phyloP scores from a whole-genome alignment of 1,140 invertebrate species.

The Drosophila bocqueti region DNA sequence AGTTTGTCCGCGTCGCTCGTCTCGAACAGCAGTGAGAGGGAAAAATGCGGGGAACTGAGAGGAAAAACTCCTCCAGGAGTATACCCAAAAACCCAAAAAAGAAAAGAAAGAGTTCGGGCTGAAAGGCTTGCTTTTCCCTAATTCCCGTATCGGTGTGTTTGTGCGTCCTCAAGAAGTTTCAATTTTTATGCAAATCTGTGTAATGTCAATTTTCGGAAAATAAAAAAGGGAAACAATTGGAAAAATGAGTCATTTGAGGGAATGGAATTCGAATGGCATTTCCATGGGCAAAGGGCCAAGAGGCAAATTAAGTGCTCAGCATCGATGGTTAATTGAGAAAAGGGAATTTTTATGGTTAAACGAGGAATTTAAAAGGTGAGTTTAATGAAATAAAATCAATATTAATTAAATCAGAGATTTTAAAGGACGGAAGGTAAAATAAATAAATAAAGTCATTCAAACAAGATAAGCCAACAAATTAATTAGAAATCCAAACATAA shows the following conservation, averaged over 20 bases:
- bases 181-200: constrained; percentile 51
- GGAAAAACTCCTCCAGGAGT: constrained; percentile 15
- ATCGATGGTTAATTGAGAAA: constrained; percentile 30
- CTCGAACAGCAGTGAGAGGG: constrained; percentile 56
- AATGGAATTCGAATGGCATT: constrained; percentile 42
- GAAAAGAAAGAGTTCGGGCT: constrained; percentile 13
- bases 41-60: constrained; percentile 24
- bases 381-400: constrained; percentile 9
- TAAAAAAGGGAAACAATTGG: constrained; percentile 18
- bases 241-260: constrained; percentile 40
- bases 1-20: constrained; percentile 74
- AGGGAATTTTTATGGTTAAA: constrained; percentile 28
- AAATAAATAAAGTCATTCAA: neutral
- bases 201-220: constrained; percentile 32
- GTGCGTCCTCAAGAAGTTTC: constrained; percentile 19
- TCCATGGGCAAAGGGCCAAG: constrained; percentile 29
- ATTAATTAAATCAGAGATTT: neutral
- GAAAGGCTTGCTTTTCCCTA: constrained; percentile 23
- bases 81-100: constrained; percentile 25
- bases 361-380: constrained; percentile 29
- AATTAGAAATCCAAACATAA: constrained; percentile 5
- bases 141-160: constrained; percentile 31
- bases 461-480: neutral
- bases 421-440: neutral
- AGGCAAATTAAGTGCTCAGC: constrained; percentile 37